A percentile compares a stretch with the other conserved stretches of the same genome.
Conservation (phyloP, 2,797 vertebrate species). For the Propithecus perrieri region DNA sequence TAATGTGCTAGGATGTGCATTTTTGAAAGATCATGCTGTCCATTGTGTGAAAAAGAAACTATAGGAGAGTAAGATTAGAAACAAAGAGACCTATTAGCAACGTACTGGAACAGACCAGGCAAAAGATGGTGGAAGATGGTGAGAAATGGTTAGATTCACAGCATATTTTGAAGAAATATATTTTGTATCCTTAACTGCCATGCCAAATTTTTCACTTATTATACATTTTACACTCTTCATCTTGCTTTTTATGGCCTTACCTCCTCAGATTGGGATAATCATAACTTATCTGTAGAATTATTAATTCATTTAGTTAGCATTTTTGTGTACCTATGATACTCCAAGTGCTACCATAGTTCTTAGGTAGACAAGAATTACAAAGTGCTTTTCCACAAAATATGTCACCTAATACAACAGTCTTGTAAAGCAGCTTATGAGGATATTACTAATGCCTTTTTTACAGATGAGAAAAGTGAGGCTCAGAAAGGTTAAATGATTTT, state of each 20-base stretch:
- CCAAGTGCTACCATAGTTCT: background rate
- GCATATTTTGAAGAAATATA: background rate
- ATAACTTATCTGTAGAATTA: background rate
- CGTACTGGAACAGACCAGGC: background rate
- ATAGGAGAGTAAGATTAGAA: background rate
- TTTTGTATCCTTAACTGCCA: conserved; percentile 26
- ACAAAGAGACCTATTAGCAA: background rate
- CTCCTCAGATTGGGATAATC: background rate
- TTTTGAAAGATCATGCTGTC: conserved; percentile 35
- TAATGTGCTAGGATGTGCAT: background rate
- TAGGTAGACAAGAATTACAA: conserved; percentile 9
- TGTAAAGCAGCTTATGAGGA: background rate
- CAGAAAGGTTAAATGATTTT: background rate
- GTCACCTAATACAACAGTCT: background rate
- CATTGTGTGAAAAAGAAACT: conserved; percentile 31
- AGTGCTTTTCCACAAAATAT: conserved; percentile 35
- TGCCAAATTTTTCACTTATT: background rate
- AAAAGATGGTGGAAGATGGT: background rate
- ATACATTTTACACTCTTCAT: background rate
- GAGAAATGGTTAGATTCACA: conserved; percentile 25
- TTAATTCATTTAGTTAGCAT: background rate
- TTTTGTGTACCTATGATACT: background rate
- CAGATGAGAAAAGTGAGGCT: conserved; percentile 36
- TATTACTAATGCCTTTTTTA: background rate
- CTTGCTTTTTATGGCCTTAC: background rate